Base-by-base conservation (phyloP, 2,113 vertebrate species). In the Pterocles burchelli region DNA sequence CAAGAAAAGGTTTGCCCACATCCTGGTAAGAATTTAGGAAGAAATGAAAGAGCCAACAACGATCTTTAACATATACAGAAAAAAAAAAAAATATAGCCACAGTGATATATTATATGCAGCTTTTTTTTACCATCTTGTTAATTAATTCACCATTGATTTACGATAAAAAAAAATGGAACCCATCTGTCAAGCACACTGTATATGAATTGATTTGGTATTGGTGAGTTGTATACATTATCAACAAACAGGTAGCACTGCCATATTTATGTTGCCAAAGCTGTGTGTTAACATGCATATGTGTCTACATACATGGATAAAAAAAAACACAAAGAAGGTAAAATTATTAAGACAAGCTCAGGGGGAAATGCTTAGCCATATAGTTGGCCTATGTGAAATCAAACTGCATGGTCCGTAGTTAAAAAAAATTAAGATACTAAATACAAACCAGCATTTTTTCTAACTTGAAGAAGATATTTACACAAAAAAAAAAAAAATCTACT, bases 81-180 rank as follows among this genome's bases (percentile, higher is more conserved):
- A 45, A 45, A 46, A 46, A 46, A 46, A 46, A 41, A 80, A 16
- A 28, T 63, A 63, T 13, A 75, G 7, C 1, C 22, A 10, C 10
- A 46, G 6, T 45, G 43, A 77, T 43, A 24, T 25, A 67, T 48
- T 25, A 52, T 13, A 63, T 48, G 45, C 14, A 89, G 10, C 12
- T 18, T 84, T 84, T 81, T 52, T 77, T 88, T 83, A 38, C 31
- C 9, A 6, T 43, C 22, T 66, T 90, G 19, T 54, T 89, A 70
- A 94, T 89, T 90, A 86, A 93, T 90, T 88, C 68, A 67, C 19
- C n/a, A 85, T 70, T 83, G 81, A 95, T 93, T 95, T 72, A 36
- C 29, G 41, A 52, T 75, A 68, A 89, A 91, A 89, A 91, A 41
- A 93, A 85, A 62, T 82, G 24, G 41, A 91, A 82, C n/a, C 91